Base-by-base conservation (phyloP, 2,888 invertebrate genomes). In the Idaea aversata region DNA sequence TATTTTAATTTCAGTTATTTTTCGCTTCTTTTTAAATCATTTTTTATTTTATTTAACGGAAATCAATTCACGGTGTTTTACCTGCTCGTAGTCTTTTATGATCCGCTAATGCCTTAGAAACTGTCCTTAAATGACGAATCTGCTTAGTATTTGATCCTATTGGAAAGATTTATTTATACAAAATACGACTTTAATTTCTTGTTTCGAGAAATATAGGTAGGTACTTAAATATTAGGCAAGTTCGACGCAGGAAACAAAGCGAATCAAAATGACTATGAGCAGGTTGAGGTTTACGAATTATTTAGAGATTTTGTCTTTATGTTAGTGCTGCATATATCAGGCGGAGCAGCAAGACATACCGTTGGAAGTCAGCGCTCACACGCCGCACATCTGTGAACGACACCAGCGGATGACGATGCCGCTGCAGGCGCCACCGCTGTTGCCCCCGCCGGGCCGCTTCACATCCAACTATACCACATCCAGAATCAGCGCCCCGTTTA, bases 71-170 rank as follows among this genome's bases (percentile, higher is more conserved):
- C 59, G 65, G 62, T 69, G 36, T 63, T 63, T 25, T n/a, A 57
- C 68, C 61, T 64, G 63, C 61, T 65, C 70, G 16, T 25, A 59
- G 13, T 16, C 63, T 82, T 94, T 16, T 16, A 34, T 59, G 59
- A 16, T 59, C 16, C 34, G 34, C 34, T 10, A 59, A 13, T 13
- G 7, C 47, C 47, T 4, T 47, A 5, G 13, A 47, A 47, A 13
- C 7, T 10, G 5, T 6, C 6, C 47, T 47, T 47, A 36, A 4
- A 47, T 47, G 36, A 13, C 13, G 47, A 47, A 47, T 47, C 13
- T 47, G 47, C 47, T 13, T 47, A 47, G 7, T 25, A 25, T 47
- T 38, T 47, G 7, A 47, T 47, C 13, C 4, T 7, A 13, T 47
- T 47, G 47, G 4, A 10, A 10, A 47, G 10, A 7, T 36, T 36